These are phyloP conservation scores for Probaryconus sp. DNA, from an alignment of 1,140 invertebrate genomes.

Conservation along the genomic window DNA sequence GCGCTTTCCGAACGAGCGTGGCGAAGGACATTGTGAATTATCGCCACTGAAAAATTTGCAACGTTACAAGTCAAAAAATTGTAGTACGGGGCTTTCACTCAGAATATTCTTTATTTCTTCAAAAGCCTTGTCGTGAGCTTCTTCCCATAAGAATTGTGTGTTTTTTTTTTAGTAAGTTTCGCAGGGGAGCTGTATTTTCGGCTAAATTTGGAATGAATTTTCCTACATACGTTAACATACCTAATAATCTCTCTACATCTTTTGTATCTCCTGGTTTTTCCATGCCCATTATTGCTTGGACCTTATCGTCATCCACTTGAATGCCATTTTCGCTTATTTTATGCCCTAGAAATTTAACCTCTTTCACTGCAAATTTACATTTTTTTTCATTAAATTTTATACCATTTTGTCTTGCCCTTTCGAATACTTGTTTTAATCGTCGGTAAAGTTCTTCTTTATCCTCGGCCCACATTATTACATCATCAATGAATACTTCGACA, in stretches of 20 bases:
- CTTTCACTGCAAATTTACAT: constrained; percentile 57
- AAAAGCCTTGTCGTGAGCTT: no score
- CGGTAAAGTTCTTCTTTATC: constrained; percentile 61
- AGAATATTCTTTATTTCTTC: no score
- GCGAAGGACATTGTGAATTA: no score
- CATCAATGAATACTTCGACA: no score
- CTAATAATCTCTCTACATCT: constrained; percentile 58
- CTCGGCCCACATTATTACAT: no score
- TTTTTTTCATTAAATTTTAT: constrained; percentile 67
- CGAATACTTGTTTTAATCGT: constrained; percentile 64
- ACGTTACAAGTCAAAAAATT: no score
- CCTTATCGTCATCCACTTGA: constrained; percentile 63
- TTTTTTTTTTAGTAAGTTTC: not conserved
- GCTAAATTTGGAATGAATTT: constrained; percentile 68
- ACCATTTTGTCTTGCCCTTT: constrained; percentile 53
- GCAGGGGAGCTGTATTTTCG: constrained; percentile 23
- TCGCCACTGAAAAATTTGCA: no score
- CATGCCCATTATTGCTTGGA: constrained; percentile 67
- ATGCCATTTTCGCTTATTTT: constrained; percentile 58
- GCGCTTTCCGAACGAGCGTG: no score
- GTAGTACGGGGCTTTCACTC: no score
- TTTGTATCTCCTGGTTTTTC: constrained; percentile 33
- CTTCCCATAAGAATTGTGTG: no score
- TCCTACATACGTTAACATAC: constrained; percentile 64
- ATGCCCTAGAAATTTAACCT: constrained; percentile 66